Evolutionary conservation across 2,113 vertebrate species (phyloP).

Genomic region (Pedetes capensis): DNA sequence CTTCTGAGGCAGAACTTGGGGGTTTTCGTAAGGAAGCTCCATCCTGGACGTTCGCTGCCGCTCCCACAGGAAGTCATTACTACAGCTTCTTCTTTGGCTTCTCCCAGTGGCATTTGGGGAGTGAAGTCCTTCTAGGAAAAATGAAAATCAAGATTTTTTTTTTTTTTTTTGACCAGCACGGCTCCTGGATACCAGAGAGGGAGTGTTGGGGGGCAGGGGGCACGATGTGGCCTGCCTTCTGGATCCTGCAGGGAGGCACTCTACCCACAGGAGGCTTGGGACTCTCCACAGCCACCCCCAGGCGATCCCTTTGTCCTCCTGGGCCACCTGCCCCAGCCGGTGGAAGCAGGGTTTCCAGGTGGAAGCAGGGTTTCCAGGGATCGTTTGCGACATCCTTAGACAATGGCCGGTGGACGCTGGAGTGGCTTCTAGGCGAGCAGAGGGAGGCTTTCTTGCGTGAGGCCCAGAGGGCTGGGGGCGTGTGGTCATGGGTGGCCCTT

Average conservation of each 20-base stretch:
- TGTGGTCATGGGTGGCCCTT: neutral
- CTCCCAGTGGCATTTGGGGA: neutral
- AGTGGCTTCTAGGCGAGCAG: neutral
- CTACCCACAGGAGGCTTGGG: neutral
- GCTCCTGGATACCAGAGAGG: neutral
- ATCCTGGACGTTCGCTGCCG: neutral
- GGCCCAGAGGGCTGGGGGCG: too few species aligned
- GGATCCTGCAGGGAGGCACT: accelerated
- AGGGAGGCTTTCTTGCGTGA: neutral
- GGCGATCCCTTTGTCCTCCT: neutral
- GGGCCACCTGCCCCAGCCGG: neutral
- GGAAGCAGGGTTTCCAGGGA: neutral
- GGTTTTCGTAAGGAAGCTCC: neutral
- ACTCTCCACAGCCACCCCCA: neutral
- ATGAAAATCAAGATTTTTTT: neutral
- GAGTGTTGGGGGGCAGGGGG: neutral
- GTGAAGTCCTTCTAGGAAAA: neutral
- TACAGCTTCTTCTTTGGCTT: neutral
- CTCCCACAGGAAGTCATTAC: neutral
- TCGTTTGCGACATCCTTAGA: neutral
- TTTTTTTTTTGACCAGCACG: neutral
- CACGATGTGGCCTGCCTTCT: neutral
- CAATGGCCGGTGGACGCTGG: neutral
- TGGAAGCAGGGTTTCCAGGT: neutral
- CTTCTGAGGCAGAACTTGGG: too few species aligned